phyloP scores from a whole-genome alignment of 2,888 invertebrate species.

The Apamea crenata region DNA sequence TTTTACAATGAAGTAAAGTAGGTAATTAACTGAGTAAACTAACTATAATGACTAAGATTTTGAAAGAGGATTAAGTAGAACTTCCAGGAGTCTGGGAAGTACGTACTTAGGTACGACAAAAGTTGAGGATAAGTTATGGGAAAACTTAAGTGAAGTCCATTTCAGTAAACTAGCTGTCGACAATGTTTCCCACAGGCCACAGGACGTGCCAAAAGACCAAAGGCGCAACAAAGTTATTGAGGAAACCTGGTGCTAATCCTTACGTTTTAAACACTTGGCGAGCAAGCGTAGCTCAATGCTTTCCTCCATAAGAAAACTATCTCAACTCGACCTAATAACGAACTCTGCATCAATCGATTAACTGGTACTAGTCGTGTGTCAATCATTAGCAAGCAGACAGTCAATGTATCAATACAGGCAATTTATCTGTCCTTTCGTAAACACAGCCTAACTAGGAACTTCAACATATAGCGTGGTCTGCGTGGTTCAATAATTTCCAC shows the following conservation, averaged over 20 bases:
- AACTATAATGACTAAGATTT: neutral
- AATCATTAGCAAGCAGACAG: conserved; percentile 40
- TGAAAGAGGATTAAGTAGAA: neutral
- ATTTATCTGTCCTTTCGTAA: conserved; percentile 49
- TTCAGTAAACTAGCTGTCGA: neutral
- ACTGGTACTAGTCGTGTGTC: conserved; percentile 46
- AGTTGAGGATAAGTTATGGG: neutral
- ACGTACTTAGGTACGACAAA: neutral
- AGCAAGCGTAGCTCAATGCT: neutral
- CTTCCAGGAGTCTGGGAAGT: neutral
- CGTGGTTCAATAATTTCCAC: conserved; percentile 50
- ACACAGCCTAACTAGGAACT: conserved; percentile 46
- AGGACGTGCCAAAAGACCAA: neutral
- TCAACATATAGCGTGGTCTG: conserved; percentile 30
- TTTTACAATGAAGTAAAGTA: neutral
- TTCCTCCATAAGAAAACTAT: conserved; percentile 9
- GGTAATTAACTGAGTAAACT: neutral
- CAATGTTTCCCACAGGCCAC: neutral
- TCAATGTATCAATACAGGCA: conserved; percentile 48
- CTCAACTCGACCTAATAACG: conserved; percentile 5
- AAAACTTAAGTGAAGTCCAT: neutral
- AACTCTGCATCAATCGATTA: conserved; percentile 20
- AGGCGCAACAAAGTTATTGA: neutral
- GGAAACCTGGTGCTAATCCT: neutral
- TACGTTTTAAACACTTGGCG: neutral